Base-by-base conservation (phyloP, 2,797 vertebrate genomes). In the Muscicapa comitata region DNA sequence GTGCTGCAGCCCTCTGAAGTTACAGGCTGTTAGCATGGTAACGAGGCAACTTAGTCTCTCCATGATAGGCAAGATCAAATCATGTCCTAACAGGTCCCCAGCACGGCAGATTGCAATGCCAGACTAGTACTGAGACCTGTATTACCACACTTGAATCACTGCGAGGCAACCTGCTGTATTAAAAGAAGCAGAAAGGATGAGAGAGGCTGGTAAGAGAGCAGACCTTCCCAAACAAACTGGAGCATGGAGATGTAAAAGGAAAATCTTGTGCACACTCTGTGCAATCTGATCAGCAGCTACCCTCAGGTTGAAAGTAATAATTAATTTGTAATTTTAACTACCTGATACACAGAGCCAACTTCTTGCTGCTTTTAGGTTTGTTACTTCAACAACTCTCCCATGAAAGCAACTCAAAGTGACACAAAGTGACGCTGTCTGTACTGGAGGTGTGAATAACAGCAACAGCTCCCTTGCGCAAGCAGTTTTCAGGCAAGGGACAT, bases 11-110 rank as follows among this genome's bases (percentile, higher is more conserved):
- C 77, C 77, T 76, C 88, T 45, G 84, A 85, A 94, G 86, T 76
- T 95, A 86, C 50, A 29, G 78, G 58, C 91, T 84, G 94, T 73
- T 90, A 94, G 48, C 79, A 45, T 53, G 89, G 89, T 62, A 96
- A 97, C 81, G 10, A 80, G 81, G 68, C 81, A 95, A 67, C 85
- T 92, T 14, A 17, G 57, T 28, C 89, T 85, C 91, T 28, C 86
- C 75, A 5, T 31, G 91, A 94, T 31, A 90, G 75, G 91, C 78
- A 72, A 91, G 89, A 89, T 55, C 89, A 80, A 92, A 83, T 86
- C 96, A 45, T 26, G 94, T 86, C 0, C 0, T 89, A 93, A 93
- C 96, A 94, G 28, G 91, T 81, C 85, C 57, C 78, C 78, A 91
- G 81, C 75, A 65, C 1, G 10, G 74, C 81, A 74, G 78, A 80